These are phyloP conservation scores for Hemiprocne comata DNA, from an alignment of 2,113 vertebrate genomes.

Conservation along the genomic window DNA sequence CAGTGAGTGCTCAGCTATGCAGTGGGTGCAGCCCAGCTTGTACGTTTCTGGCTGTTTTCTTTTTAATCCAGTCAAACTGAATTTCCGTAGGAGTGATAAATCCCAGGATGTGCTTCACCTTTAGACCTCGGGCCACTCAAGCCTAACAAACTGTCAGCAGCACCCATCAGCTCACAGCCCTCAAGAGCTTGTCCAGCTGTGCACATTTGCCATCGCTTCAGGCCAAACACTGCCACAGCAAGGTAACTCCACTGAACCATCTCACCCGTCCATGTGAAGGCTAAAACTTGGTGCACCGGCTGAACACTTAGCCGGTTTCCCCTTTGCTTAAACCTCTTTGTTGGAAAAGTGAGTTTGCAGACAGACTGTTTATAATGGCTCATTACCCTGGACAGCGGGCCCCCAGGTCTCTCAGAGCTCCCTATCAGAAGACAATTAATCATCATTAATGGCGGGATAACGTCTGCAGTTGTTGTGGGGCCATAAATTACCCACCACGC, in stretches of 20 bases:
- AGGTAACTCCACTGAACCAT: accelerated
- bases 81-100: not conserved
- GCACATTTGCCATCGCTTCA: accelerated
- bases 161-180: not conserved
- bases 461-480: not conserved
- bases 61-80: not conserved
- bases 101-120: not conserved
- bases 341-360: not conserved
- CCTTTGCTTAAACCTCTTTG: not conserved
- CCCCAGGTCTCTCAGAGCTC: not conserved
- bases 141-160: no score
- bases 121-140: not conserved
- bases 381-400: not conserved
- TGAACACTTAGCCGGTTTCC: accelerated
- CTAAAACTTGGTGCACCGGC: accelerated
- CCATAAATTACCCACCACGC: accelerated
- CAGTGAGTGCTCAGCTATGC: accelerated
- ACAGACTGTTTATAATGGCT: accelerated
- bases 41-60: not conserved
- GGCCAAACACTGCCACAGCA: no score
- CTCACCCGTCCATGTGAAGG: accelerated
- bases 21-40: not conserved
- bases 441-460: accelerated
- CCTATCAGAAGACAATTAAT: accelerated
- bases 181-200: accelerated